Conservation (phyloP, 2,888 invertebrate genomes). For the Mesochorus sp. region DNA sequence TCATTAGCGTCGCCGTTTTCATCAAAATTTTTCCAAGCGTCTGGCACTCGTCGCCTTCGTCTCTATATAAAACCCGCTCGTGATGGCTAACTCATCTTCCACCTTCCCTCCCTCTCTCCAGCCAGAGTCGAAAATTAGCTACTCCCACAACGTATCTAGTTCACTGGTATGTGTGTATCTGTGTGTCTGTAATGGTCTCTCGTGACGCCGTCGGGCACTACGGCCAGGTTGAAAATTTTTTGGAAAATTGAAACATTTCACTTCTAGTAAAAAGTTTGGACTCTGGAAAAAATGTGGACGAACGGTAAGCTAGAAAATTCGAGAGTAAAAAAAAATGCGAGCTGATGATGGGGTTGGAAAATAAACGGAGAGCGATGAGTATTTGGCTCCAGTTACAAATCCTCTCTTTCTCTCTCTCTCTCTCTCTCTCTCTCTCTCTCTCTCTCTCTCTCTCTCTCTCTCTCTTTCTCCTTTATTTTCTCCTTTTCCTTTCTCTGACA, state of each 20-base stretch:
- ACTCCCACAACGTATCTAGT: constrained; percentile 18
- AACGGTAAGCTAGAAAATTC: constrained; percentile 47
- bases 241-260: constrained; percentile 47
- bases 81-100: constrained; percentile 60
- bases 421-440: background rate
- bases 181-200: background rate
- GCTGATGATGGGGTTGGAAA: constrained; percentile 42
- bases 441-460: constrained; percentile 9
- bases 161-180: background rate
- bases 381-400: constrained; percentile 57
- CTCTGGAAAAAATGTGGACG: constrained; percentile 21
- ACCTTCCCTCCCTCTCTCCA: constrained; percentile 49
- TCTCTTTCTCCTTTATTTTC: constrained; percentile 8
- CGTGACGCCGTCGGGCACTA: constrained; percentile 1
- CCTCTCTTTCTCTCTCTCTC: background rate
- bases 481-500: background rate
- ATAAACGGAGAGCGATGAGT: constrained; percentile 27
- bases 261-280: constrained; percentile 31
- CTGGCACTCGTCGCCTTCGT: constrained; percentile 28
- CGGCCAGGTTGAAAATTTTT: constrained; percentile 22
- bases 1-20: constrained; percentile 63
- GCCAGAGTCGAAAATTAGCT: constrained; percentile 46
- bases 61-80: constrained; percentile 20
- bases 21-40: constrained; percentile 58
- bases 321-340: constrained; percentile 5